phyloP scores from a whole-genome alignment of 2,113 vertebrate species.

The Cavia aperea region DNA sequence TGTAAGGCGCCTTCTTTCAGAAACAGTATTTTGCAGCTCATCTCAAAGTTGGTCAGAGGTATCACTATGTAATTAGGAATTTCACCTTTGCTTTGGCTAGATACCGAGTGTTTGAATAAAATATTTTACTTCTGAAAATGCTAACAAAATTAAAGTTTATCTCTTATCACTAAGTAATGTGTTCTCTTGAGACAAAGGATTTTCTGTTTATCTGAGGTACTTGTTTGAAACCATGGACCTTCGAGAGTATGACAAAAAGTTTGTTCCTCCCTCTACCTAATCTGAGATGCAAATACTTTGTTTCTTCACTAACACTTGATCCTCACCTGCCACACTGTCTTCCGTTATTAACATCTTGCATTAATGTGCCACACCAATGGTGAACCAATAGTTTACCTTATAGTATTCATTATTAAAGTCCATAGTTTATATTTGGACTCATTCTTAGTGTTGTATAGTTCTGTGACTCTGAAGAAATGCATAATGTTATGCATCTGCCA shows the following conservation, averaged over 20 bases:
- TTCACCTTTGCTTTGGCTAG: not conserved
- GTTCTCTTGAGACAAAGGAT: not conserved
- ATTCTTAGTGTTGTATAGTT: not conserved
- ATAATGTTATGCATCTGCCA: not conserved
- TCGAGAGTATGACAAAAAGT: not conserved
- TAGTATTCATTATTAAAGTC: not conserved
- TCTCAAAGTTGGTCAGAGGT: not conserved
- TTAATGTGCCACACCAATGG: not conserved
- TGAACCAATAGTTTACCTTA: not conserved
- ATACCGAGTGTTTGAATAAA: not conserved
- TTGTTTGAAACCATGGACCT: not conserved
- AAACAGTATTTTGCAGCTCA: not conserved
- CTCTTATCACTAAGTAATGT: not conserved
- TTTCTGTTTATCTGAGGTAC: not conserved
- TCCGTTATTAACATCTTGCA: not conserved
- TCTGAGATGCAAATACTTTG: not conserved
- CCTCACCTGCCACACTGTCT: not conserved
- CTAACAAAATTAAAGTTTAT: not conserved
- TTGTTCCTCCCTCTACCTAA: not conserved
- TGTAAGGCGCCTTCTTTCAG: not conserved
- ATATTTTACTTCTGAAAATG: conserved; percentile 25
- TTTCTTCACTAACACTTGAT: not conserved
- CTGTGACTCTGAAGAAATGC: not conserved
- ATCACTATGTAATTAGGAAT: not conserved
- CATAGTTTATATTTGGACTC: not conserved